phyloP scores from a whole-genome alignment of 2,888 invertebrate genomes.

The Chaetoderma sp. region DNA sequence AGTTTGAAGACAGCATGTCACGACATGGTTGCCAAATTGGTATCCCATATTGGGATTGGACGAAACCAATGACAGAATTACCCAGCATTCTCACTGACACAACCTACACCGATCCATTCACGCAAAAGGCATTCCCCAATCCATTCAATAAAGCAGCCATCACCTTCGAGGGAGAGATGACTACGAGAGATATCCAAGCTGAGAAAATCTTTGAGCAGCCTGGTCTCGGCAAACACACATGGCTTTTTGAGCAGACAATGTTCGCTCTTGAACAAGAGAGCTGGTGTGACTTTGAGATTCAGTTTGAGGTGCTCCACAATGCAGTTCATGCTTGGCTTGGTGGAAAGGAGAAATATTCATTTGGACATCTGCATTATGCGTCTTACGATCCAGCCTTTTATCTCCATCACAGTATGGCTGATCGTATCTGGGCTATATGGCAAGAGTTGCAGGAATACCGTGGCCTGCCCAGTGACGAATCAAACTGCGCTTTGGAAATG shows the following conservation, averaged over 20 bases:
- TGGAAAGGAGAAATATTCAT: constrained; percentile 18
- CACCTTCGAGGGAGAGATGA: constrained; percentile 26
- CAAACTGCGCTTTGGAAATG: constrained; percentile 39
- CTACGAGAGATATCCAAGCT: constrained; percentile 28
- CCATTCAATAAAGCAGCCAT: constrained; percentile 36
- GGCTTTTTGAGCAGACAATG: constrained; percentile 36
- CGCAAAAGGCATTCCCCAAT: constrained; percentile 19
- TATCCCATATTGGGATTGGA: constrained; percentile 41
- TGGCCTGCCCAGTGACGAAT: constrained; percentile 34
- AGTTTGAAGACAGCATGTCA: constrained; percentile 36
- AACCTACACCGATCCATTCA: constrained; percentile 26
- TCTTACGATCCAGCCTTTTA: constrained; percentile 41
- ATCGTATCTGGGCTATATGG: constrained; percentile 32
- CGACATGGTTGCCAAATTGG: constrained; percentile 37
- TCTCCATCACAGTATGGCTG: constrained; percentile 35
- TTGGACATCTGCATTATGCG: constrained; percentile 24
- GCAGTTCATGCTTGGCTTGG: constrained; percentile 23
- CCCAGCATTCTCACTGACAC: constrained; percentile 25
- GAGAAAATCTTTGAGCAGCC: constrained; percentile 11
- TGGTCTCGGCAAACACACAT: constrained; percentile 23
- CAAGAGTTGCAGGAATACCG: constrained; percentile 27
- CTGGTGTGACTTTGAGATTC: constrained; percentile 35
- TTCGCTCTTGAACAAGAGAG: constrained; percentile 27
- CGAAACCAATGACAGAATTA: constrained; percentile 18
- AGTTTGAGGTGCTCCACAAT: constrained; percentile 24